Evolutionary conservation across 2,113 vertebrate species (phyloP), one percentile per base, ranked within the genome.

Genomic region (Corythaeola cristata): DNA sequence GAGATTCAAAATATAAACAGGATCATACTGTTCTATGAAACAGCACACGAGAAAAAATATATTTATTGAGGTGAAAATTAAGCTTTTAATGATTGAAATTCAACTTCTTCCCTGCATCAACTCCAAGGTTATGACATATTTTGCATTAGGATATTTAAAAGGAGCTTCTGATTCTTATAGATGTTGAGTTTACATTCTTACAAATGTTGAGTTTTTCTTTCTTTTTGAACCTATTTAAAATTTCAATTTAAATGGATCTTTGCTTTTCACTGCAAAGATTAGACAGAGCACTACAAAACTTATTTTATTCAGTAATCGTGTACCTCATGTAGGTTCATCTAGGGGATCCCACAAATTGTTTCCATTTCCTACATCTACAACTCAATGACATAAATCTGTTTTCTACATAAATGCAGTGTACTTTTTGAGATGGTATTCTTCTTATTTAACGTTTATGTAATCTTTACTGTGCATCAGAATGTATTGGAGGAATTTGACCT

Each of bases 401-500:
- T 92, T 77, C 73, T 79, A 53, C 32, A 55, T 69, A 85, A 90
- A 91, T 41, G 62, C 41, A 95, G 89, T 79, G 69, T 30, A 76
- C 60, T 95, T 96, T 93, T 92, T 62, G n/a, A 87, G 83, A 84
- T 26, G 37, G 80, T 35, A 79, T 94, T 92, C 55, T 67, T 62
- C 64, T 86, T 94, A 73, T 89, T 94, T 96, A 88, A 82, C 33
- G 83, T 89, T 74, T 41, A 76, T 67, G 37, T 71, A 93, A 93
- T 94, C 89, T 39, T 39, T 52, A 32, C 50, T 74, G 53, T 93
- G 88, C 12, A 58, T 75, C 66, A 69, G 41, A 60, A 56, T 63
- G 33, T 86, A 91, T 52, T 84, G 91, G 15, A 89, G 81, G 44
- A 94, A 33, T 88, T 49, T 63, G 90, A 60, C 85, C 74, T 91